These are phyloP conservation scores for Pantala flavescens DNA, from an alignment of 1,140 invertebrate species.

Conservation along the genomic window DNA sequence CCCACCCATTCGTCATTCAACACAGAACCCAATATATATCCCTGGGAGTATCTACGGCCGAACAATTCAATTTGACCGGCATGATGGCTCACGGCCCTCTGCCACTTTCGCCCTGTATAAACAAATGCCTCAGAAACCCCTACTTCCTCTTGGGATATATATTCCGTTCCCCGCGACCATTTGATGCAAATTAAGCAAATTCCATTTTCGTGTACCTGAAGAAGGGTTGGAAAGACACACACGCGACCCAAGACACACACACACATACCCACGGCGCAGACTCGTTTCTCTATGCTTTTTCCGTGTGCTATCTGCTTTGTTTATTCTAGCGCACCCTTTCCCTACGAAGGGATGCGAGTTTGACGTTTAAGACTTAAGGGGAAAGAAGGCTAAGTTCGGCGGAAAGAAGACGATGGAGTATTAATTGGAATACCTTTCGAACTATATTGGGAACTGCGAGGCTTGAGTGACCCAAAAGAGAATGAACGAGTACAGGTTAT, in stretches of 20 bases:
- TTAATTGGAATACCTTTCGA: too few relatives aligned
- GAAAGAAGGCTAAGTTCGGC: too few relatives aligned
- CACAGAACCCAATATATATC: conserved; percentile 2
- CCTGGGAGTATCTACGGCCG: not conserved
- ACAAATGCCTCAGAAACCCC: not conserved
- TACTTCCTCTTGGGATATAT: not conserved
- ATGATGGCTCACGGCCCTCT: not conserved
- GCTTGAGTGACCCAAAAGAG: too few relatives aligned
- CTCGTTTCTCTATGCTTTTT: not conserved
- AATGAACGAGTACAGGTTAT: too few relatives aligned
- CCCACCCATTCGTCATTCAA: not conserved
- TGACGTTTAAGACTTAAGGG: too few relatives aligned
- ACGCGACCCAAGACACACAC: not conserved
- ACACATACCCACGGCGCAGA: not conserved
- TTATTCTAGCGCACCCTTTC: too few relatives aligned
- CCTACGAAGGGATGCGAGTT: too few relatives aligned
- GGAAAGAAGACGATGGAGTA: too few relatives aligned
- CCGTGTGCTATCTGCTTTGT: too few relatives aligned
- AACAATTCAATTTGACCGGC: conserved; percentile 9
- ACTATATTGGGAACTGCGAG: too few relatives aligned
- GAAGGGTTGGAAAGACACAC: not conserved
- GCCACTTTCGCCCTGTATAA: not conserved
- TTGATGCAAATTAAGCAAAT: conserved; percentile 8
- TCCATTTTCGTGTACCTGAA: not conserved
- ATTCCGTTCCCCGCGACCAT: not conserved